These are phyloP conservation scores for Mactra quadrangularis DNA, from an alignment of 1,140 invertebrate genomes.

Conservation along the genomic window DNA sequence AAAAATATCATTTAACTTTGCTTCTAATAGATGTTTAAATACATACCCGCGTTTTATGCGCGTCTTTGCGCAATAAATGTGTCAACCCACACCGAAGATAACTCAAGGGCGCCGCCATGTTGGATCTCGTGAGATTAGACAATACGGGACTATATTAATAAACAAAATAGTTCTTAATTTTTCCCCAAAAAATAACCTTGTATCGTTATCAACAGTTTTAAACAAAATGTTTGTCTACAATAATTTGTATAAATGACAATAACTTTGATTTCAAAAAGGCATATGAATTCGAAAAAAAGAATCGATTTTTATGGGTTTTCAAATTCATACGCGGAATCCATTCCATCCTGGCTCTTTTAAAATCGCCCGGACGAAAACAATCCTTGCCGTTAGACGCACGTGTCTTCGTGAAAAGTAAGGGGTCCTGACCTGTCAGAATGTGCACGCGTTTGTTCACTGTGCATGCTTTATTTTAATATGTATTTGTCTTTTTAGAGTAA, in stretches of 20 bases:
- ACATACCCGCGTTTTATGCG: slow-evolving; percentile 27
- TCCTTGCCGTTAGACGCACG: slow-evolving; percentile 28
- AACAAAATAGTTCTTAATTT: neutral
- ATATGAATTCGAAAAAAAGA: no score
- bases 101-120: slow-evolving; percentile 56
- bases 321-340: slow-evolving; percentile 20
- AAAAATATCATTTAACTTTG: no score
- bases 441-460: no score
- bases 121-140: slow-evolving; percentile 16
- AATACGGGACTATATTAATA: neutral
- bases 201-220: no score
- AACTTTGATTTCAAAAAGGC: no score
- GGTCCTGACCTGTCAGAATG: neutral
- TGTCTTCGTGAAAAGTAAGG: slow-evolving; percentile 32
- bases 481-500: no score
- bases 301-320: no score
- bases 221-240: no score
- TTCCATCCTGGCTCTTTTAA: slow-evolving; percentile 77
- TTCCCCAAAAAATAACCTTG: neutral
- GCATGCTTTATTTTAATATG: no score
- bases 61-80: neutral
- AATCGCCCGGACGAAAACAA: slow-evolving; percentile 79
- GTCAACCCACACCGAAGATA: slow-evolving; percentile 1
- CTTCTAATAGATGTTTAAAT: no score
- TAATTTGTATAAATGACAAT: no score